phyloP scores from a whole-genome alignment of 2,888 invertebrate species.

The Mongoloraphidia duomilia region DNA sequence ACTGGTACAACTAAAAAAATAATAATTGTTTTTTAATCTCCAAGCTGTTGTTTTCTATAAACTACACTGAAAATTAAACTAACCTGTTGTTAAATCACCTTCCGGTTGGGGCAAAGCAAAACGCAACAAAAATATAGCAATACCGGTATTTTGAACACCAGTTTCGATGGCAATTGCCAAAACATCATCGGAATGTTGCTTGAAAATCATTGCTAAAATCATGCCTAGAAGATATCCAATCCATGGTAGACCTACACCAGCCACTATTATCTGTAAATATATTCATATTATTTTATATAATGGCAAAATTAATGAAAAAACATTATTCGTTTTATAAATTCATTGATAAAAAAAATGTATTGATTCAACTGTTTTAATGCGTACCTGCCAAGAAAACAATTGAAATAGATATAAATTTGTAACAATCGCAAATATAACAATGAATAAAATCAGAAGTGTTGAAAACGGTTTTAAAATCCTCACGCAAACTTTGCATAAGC shows the following conservation, averaged over 20 bases:
- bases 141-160: conserved; percentile 86
- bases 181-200: conserved; percentile 50
- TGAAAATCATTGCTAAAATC: conserved; percentile 39
- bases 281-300: not conserved
- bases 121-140: conserved; percentile 74
- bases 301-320: not conserved
- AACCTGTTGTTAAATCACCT: conserved; percentile 76
- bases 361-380: conserved; percentile 15
- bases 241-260: conserved; percentile 72
- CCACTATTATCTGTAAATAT: conserved; percentile 51
- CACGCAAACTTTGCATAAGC: conserved; percentile 53
- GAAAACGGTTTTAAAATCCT: conserved; percentile 76
- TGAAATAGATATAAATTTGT: conserved; percentile 83
- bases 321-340: not conserved
- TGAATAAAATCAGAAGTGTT: conserved; percentile 61
- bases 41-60: not conserved
- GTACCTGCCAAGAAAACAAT: conserved; percentile 76
- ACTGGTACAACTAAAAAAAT: conserved; percentile 63
- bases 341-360: no score
- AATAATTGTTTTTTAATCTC: conserved; percentile 1
- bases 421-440: conserved; percentile 71
- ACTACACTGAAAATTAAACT: conserved; percentile 8
- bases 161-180: conserved; percentile 88
- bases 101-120: conserved; percentile 72
- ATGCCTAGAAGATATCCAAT: conserved; percentile 63